Base-by-base conservation (phyloP, 2,888 invertebrate genomes). In the Sesia bembeciformis region DNA sequence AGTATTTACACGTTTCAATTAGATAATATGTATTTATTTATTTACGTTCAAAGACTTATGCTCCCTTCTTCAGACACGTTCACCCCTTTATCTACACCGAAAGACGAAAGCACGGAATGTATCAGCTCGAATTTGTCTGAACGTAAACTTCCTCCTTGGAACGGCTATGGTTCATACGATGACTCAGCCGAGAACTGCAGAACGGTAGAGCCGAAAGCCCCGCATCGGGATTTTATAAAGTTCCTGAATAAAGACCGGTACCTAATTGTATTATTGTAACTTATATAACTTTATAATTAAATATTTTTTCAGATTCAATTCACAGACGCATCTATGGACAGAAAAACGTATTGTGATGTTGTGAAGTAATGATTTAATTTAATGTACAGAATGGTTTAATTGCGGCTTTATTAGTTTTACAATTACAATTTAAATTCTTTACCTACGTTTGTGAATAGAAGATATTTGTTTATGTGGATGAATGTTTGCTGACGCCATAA, bases 111-210 rank as follows among this genome's bases (percentile, higher is more conserved):
- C 4, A 69, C 64, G 0, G 78, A 79, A 55, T 73, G 75, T 53
- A 58, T 84, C 5, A 66, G 81, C 55, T 66, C 80, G 52, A 68
- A 62, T 3, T 58, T 83, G 51, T 70, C 74, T 3, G 80, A 90
- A 39, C 78, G 91, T 2, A 78, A 91, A 61, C 72, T 95, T 51
- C 97, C 97, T 0, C 97, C 97, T 0, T 97, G 96, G 92, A 97
- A 97, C 72, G 97, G 97, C 3, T 97, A 93, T 81, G 98, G 98
- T 0, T 93, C 94, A 0, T 95, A 96, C 71, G 96, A 96, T 58
- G 97, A 98, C 74, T 97, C 97, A 0, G 94, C 96, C 5, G 94
- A 94, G 62, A 97, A 97, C 72, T 97, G 97, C 71, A 91, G 93
- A 52, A 93, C 93, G 0, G 93, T 97, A 0, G 92, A 95, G 63